Evolutionary conservation across 1,140 invertebrate genomes (phyloP).

Genomic region (Hormaphis cornu): DNA sequence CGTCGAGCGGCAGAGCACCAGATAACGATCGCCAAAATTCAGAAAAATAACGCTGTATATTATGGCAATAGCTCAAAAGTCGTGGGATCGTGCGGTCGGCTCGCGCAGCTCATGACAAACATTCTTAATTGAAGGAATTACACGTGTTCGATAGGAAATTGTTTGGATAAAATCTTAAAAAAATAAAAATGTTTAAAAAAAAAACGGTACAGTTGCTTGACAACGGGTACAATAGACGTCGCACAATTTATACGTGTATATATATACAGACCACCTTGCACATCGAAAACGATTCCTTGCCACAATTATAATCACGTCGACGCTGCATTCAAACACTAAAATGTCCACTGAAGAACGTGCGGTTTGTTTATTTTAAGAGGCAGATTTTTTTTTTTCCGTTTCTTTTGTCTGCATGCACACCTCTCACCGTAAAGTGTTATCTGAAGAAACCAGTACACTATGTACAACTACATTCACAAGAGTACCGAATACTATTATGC

Average conservation of each 20-base stretch:
- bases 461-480: too few relatives aligned
- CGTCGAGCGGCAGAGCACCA: too few relatives aligned
- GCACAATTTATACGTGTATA: not conserved
- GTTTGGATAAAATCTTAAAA: not conserved
- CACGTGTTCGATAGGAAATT: not conserved
- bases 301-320: not conserved
- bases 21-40: conserved; percentile 13
- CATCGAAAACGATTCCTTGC: not conserved
- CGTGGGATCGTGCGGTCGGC: not conserved
- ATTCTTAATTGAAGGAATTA: conserved; percentile 10
- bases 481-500: too few relatives aligned
- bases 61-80: conserved; percentile 20
- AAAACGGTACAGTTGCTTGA: too few relatives aligned
- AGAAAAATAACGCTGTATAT: too few relatives aligned
- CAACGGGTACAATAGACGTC: too few relatives aligned
- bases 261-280: not conserved
- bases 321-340: not conserved
- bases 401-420: not conserved
- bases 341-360: not conserved
- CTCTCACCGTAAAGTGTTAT: conserved; percentile 11
- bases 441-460: conserved; percentile 11
- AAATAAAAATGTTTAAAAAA: too few relatives aligned
- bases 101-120: not conserved
- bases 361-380: not conserved
- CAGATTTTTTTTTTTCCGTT: not conserved